Evolutionary conservation across 2,113 vertebrate species (phyloP).

Genomic region (Mesocricetus auratus): DNA sequence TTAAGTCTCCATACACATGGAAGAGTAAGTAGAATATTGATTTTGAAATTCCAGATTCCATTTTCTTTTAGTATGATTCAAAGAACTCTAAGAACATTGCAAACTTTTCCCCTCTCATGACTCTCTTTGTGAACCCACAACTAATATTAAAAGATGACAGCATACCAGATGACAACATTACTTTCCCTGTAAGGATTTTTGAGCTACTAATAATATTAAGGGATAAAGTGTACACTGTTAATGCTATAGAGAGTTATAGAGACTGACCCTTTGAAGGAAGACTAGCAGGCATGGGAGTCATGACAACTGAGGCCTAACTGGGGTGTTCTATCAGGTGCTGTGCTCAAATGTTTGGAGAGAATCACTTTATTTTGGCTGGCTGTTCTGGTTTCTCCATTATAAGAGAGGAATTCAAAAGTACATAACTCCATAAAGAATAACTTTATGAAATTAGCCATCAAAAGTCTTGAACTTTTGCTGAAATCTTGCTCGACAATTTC

Average conservation of each 20-base stretch:
- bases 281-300: not conserved
- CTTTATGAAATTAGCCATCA: slow-evolving; percentile 41
- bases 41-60: slow-evolving; percentile 32
- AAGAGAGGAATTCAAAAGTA: not conserved
- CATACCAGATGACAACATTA: not conserved
- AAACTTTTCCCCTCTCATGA: not conserved
- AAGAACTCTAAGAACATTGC: slow-evolving; percentile 15
- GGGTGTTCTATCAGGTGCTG: not conserved
- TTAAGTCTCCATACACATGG: not conserved
- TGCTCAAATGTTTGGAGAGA: not conserved
- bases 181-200: slow-evolving; percentile 49
- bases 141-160: slow-evolving; percentile 39
- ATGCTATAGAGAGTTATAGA: not conserved
- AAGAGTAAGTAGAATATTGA: not conserved
- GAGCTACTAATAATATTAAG: not conserved
- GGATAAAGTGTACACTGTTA: not conserved
- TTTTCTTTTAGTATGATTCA: slow-evolving; percentile 14
- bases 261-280: not conserved
- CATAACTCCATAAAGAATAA: not conserved
- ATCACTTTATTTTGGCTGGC: not conserved
- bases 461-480: slow-evolving; percentile 7
- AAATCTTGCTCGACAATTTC: slow-evolving; percentile 20
- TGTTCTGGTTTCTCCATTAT: not conserved
- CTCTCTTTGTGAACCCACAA: not conserved
- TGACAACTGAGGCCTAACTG: not conserved